phyloP scores from a whole-genome alignment of 2,888 invertebrate genomes.

The Hydraecia micacea region DNA sequence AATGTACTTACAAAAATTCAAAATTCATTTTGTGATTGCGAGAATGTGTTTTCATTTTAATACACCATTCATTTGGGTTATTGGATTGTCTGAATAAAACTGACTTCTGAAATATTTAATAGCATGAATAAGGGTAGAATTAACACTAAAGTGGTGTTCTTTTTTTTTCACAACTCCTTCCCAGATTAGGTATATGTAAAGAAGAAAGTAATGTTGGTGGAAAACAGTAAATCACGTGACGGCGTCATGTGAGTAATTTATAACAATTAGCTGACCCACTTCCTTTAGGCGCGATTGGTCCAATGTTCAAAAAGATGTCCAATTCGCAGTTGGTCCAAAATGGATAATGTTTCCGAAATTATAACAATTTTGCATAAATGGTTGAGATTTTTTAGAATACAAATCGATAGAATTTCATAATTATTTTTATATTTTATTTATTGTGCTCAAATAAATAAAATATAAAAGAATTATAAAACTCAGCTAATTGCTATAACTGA shows the following conservation, averaged over 20 bases:
- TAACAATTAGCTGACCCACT: no score
- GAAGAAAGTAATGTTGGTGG: neutral
- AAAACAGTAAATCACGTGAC: constrained; percentile 4
- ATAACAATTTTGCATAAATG: no score
- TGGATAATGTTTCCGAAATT: no score
- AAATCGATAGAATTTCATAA: no score
- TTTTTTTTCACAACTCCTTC: neutral
- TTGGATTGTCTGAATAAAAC: constrained; percentile 42
- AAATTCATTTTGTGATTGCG: constrained; percentile 38
- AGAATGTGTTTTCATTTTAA: constrained; percentile 36
- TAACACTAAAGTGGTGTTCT: neutral
- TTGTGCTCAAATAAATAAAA: no score
- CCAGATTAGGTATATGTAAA: neutral
- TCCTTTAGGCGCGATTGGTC: no score
- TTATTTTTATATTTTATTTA: no score
- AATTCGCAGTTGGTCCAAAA: no score
- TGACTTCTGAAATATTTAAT: constrained; percentile 32
- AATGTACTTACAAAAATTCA: constrained; percentile 5
- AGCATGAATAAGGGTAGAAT: constrained; percentile 14
- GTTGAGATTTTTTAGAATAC: no score
- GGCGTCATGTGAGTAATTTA: neutral
- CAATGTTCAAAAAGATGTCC: no score
- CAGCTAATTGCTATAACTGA: no score
- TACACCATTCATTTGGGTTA: constrained; percentile 50
- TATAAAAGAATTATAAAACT: no score